These are phyloP conservation scores for Clunio marinus DNA, from an alignment of 2,888 invertebrate species.

Conservation along the genomic window DNA sequence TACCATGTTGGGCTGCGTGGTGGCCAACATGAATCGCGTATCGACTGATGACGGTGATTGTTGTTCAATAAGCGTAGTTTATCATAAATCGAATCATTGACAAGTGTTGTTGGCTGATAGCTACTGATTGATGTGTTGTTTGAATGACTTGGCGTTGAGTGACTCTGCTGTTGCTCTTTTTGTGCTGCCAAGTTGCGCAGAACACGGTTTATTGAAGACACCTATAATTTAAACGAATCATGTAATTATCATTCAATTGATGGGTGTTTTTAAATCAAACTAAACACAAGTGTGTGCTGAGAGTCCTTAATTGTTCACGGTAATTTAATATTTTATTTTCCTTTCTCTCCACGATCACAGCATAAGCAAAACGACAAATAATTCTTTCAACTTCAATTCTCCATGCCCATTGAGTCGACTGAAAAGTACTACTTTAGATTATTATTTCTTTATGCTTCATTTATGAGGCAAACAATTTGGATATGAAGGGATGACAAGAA, in stretches of 20 bases:
- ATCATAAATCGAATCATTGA: slow-evolving; percentile 39
- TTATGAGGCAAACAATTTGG: slow-evolving; percentile 24
- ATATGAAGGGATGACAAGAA: not conserved
- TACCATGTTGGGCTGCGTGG: slow-evolving; percentile 38
- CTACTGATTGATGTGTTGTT: slow-evolving; percentile 30
- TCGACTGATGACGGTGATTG: slow-evolving; percentile 38
- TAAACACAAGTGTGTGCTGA: slow-evolving; percentile 24
- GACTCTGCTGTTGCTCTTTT: slow-evolving; percentile 77
- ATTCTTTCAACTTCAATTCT: slow-evolving; percentile 24
- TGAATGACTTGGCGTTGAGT: slow-evolving; percentile 40
- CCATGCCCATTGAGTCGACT: slow-evolving; percentile 32
- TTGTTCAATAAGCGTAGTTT: slow-evolving; percentile 38
- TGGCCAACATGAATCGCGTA: slow-evolving; percentile 35
- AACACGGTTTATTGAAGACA: slow-evolving; percentile 97
- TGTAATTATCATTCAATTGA: slow-evolving; percentile 9
- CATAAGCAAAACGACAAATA: not conserved
- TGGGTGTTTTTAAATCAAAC: not conserved
- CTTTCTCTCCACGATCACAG: not conserved
- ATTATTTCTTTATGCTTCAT: slow-evolving; percentile 37
- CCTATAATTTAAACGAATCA: slow-evolving; percentile 57
- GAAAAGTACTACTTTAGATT: slow-evolving; percentile 15
- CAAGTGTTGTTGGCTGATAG: slow-evolving; percentile 34
- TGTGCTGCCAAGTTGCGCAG: slow-evolving; percentile 92
- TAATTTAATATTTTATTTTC: slow-evolving; percentile 35
- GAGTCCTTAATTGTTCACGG: slow-evolving; percentile 37